Conservation (phyloP, 92 coral and sea anemone genomes). For the Actinernus sp. region DNA sequence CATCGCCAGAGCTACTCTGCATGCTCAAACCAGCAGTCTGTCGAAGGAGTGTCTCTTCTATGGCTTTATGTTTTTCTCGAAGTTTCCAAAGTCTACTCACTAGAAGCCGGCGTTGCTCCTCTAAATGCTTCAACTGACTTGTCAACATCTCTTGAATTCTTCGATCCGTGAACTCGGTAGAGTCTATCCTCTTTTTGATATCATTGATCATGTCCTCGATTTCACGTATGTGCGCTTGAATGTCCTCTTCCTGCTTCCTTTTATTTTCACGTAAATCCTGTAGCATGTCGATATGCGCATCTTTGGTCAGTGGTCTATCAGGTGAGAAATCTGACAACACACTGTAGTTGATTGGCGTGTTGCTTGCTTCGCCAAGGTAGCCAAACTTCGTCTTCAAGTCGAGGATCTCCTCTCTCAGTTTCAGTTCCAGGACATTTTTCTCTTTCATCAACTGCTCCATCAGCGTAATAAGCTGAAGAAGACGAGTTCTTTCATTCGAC, state of each 20-base stretch:
- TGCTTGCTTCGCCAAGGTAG: conserved; percentile 49
- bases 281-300: conserved; percentile 65
- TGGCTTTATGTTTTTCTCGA: conserved; percentile 70
- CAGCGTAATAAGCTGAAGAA: conserved; percentile 72
- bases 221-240: conserved; percentile 76
- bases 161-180: conserved; percentile 78
- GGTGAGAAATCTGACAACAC: conserved; percentile 52
- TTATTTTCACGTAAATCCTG: conserved; percentile 72
- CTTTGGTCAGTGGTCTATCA: conserved; percentile 62
- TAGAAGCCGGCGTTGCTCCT: conserved; percentile 72
- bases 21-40: conserved; percentile 68
- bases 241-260: conserved; percentile 79
- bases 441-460: conserved; percentile 91
- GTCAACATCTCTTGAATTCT: conserved; percentile 75
- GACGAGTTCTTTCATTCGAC: conserved; percentile 55
- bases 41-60: conserved; percentile 68
- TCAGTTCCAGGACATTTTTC: conserved; percentile 75
- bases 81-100: conserved; percentile 83
- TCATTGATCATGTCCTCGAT: conserved; percentile 85
- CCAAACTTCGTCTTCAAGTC: conserved; percentile 79
- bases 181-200: conserved; percentile 68
- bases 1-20: conserved; percentile 55
- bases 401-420: conserved; percentile 80
- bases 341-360: conserved; percentile 43
- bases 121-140: conserved; percentile 73